phyloP scores from a whole-genome alignment of 2,888 invertebrate species.

The Scaeva pyrastri region DNA sequence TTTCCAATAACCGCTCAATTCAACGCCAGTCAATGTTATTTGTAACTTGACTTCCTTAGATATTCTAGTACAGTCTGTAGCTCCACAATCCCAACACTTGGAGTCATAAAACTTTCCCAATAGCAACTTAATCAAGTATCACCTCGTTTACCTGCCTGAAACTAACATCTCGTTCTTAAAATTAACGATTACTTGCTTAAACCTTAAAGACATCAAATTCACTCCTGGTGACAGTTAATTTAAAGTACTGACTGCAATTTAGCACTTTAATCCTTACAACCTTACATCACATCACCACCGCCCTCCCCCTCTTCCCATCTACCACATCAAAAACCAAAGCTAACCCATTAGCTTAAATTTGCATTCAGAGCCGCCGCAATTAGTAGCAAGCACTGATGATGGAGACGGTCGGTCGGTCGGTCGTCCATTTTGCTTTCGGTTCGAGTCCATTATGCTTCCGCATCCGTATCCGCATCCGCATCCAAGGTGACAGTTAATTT shows the following conservation, averaged over 20 bases:
- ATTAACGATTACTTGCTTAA: slow-evolving; percentile 13
- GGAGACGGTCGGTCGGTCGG: no score
- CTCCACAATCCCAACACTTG: background rate
- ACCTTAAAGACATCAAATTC: background rate
- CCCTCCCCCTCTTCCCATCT: background rate
- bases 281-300: no score
- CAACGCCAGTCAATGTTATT: no score
- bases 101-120: background rate
- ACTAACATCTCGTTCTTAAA: slow-evolving; percentile 4
- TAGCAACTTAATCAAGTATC: background rate
- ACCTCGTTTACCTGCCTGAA: background rate
- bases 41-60: no score
- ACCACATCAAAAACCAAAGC: slow-evolving; percentile 20
- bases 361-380: slow-evolving; percentile 68
- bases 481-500: slow-evolving; percentile 75
- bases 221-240: slow-evolving; percentile 61
- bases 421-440: slow-evolving; percentile 18
- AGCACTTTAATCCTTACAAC: slow-evolving; percentile 17
- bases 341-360: slow-evolving; percentile 70
- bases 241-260: slow-evolving; percentile 59
- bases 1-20: no score
- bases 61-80: no score
- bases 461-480: slow-evolving; percentile 48
- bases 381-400: slow-evolving; percentile 66
- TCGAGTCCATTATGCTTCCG: slow-evolving; percentile 63